Evolutionary conservation across 37 sponge, comb jelly and placozoan genomes (phyloP), one percentile per base, ranked within the genome.

Genomic region (Bolinopsis microptera): DNA sequence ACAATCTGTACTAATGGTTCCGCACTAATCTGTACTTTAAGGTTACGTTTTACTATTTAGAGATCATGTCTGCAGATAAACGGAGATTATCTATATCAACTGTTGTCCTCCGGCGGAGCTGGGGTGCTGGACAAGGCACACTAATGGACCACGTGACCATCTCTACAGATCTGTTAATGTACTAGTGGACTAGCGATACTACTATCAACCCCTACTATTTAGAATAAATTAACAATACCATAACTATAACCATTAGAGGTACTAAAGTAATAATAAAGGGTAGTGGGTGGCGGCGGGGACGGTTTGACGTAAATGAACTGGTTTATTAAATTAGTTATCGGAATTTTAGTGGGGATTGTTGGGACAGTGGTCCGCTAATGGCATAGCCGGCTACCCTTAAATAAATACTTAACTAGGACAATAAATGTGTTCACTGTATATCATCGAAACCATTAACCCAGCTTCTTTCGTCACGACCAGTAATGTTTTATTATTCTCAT

Each of bases 161-260:
- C 3, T 26, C 74, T 18, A 5, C 30, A 28, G 74, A 77, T 77
- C 80, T 77, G 80, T 77, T 77, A 77, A 77, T 77, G 80, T 77
- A 77, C 35, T 77, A 36, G 35, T 34, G 80, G 35, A 34, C 80
- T 34, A 35, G 61, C 32, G 80, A 77, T 77, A 77, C 80, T 77
- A 77, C 80, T 77, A 77, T 77, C 80, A 32, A 9, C 3, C 5
- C 33, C 80, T 77, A 77, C 80, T 32, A 35, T 77, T 77, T 77
- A 77, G 33, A 27, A 33, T 3, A 77, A 32, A 35, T 77, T 77
- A 77, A 77, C 80, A 77, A 77, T 77, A 34, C 80, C 80, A 18
- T 32, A 77, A 33, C 80, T 77, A 28, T 32, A 9, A 77, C 80
- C 80, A 77, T 77, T 77, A 77, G 35, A 77, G 80, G 80, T 77